Percentiles rank a stretch among this genome's conserved stretches.
Evolutionary conservation across 2,888 invertebrate species (phyloP).

Genomic region (Lacanobia wlatinum): DNA sequence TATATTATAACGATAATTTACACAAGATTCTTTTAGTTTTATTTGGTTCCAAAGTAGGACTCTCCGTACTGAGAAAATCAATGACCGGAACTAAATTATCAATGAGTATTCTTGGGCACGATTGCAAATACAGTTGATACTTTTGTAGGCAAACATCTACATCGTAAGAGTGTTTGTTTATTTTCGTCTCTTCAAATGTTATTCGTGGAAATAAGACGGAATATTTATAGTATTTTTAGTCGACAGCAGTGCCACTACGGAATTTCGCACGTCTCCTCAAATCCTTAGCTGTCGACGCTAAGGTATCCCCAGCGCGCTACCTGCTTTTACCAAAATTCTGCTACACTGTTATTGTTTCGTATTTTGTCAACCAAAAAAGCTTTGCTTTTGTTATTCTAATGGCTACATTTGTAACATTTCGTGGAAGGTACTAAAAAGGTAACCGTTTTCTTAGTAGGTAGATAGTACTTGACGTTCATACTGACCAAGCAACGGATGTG

Average conservation of each 20-base stretch:
- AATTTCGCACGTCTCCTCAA: conserved; percentile 52
- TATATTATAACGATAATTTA: conserved; percentile 62
- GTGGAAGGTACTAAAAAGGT: neutral
- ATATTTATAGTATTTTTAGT: conserved; percentile 59
- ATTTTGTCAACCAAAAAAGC: conserved; percentile 48
- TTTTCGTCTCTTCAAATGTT: conserved; percentile 45
- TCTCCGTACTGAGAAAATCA: conserved; percentile 48
- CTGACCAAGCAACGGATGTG: neutral
- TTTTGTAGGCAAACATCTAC: conserved; percentile 38
- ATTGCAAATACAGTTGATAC: conserved; percentile 35
- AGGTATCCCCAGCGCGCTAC: conserved; percentile 54
- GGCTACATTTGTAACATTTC: conserved; percentile 14
- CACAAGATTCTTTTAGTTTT: conserved; percentile 25
- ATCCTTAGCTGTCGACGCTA: conserved; percentile 59
- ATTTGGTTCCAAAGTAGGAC: conserved; percentile 26
- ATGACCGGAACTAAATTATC: conserved; percentile 49
- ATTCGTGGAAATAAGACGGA: conserved; percentile 38
- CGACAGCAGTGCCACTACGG: conserved; percentile 42
- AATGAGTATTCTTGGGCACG: conserved; percentile 46
- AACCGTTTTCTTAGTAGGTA: neutral
- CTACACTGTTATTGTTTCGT: conserved; percentile 53
- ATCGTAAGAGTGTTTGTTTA: conserved; percentile 39
- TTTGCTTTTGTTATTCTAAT: conserved; percentile 36
- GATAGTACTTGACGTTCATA: neutral
- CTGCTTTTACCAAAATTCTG: conserved; percentile 61